phyloP scores from a whole-genome alignment of 2,888 invertebrate genomes.

The Mylabris sibirica region DNA sequence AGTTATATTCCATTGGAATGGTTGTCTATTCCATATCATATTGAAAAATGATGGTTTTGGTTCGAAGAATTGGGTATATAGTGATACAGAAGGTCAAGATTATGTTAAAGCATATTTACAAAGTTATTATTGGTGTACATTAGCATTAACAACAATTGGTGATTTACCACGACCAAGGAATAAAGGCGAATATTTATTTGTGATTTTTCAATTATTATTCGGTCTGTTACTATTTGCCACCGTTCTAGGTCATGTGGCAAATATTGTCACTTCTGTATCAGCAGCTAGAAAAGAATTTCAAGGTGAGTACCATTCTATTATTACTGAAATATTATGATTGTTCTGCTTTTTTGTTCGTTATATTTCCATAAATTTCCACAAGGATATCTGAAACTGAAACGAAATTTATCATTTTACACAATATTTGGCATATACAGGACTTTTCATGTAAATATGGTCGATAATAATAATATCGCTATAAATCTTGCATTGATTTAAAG shows the following conservation, averaged over 20 bases:
- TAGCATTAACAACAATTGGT: conserved; percentile 95
- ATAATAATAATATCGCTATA: too few species aligned
- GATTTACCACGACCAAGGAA: conserved; percentile 90
- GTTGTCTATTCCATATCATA: conserved; percentile 97
- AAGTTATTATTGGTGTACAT: conserved; percentile 98
- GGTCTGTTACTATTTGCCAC: conserved; percentile 95
- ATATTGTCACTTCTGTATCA: conserved; percentile 97
- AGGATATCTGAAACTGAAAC: conserved; percentile 31
- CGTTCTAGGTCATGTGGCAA: conserved; percentile 96
- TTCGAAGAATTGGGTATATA: conserved; percentile 89
- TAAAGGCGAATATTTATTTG: conserved; percentile 94
- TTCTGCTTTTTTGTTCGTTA: conserved; percentile 16
- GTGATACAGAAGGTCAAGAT: conserved; percentile 84
- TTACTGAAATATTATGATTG: background rate
- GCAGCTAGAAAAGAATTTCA: conserved; percentile 98
- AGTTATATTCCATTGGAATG: conserved; percentile 99
- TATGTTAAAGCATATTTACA: conserved; percentile 95
- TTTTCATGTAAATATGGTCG: too few species aligned
- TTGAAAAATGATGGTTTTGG: conserved; percentile 95
- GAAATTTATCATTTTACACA: background rate
- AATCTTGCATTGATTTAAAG: too few species aligned
- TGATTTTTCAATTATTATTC: conserved; percentile 92
- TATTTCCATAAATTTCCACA: conserved; percentile 41
- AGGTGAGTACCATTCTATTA: conserved; percentile 70
- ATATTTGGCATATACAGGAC: background rate